A percentile compares a stretch with the other conserved stretches of the same genome.
phyloP scores from a whole-genome alignment of 2,888 invertebrate genomes.

The Acronicta aceris region DNA sequence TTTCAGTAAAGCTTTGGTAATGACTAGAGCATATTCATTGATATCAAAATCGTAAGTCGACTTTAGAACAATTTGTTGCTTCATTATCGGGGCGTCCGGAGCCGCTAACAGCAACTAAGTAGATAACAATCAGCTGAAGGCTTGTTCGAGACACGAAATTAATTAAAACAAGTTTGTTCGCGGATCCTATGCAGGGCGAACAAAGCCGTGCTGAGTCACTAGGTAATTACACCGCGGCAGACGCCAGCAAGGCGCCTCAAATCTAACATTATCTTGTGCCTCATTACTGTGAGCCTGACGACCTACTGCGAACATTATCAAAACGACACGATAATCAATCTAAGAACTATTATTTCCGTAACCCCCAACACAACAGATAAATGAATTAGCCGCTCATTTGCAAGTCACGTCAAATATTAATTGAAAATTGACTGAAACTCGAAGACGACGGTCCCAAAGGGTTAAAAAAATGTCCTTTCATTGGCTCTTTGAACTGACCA shows the following conservation, averaged over 20 bases:
- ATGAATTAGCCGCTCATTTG: slow-evolving; percentile 52
- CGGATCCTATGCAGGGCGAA: slow-evolving; percentile 88
- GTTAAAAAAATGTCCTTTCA: slow-evolving; percentile 65
- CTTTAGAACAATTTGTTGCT: slow-evolving; percentile 83
- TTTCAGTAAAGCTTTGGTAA: slow-evolving; percentile 10
- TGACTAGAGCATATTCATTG: slow-evolving; percentile 46
- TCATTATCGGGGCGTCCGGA: slow-evolving; percentile 85
- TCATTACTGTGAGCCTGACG: slow-evolving; percentile 67
- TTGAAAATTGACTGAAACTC: slow-evolving; percentile 54
- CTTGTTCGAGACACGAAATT: slow-evolving; percentile 89
- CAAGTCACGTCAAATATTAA: slow-evolving; percentile 60
- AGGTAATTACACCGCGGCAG: slow-evolving; percentile 85
- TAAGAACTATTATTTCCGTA: slow-evolving; percentile 41
- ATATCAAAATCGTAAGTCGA: slow-evolving; percentile 75
- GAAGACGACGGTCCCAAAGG: slow-evolving; percentile 58
- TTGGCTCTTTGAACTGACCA: slow-evolving; percentile 59
- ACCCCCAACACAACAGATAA: slow-evolving; percentile 45
- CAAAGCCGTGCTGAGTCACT: slow-evolving; percentile 88
- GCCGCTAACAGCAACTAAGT: slow-evolving; percentile 87
- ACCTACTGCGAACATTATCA: slow-evolving; percentile 29
- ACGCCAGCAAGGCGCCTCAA: slow-evolving; percentile 79
- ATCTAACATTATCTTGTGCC: slow-evolving; percentile 81
- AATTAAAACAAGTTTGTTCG: slow-evolving; percentile 90
- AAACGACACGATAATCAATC: slow-evolving; percentile 43
- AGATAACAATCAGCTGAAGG: slow-evolving; percentile 88